Percentiles rank a stretch among this genome's conserved stretches.
These are phyloP conservation scores for Varanus salvator DNA, from an alignment of 2,113 vertebrate genomes.

Conservation along the genomic window DNA sequence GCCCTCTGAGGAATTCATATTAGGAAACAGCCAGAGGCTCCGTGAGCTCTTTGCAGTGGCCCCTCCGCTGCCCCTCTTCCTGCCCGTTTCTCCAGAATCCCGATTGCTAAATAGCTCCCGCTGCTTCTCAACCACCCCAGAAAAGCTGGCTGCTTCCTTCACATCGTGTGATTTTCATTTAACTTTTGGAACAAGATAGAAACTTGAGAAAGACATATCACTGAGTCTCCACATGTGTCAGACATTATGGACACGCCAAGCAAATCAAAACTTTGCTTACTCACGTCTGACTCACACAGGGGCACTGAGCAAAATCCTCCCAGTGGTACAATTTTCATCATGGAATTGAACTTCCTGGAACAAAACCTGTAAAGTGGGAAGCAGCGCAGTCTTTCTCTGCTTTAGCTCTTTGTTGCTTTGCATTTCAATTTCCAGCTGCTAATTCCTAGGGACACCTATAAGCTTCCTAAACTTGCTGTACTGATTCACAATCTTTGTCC, in stretches of 20 bases:
- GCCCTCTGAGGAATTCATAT: neutral
- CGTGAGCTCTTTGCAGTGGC: neutral
- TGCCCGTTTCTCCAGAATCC: neutral
- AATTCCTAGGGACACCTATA: neutral
- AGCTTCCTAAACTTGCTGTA: neutral
- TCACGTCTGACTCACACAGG: constrained; percentile 4
- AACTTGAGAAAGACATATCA: neutral
- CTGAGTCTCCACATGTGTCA: neutral
- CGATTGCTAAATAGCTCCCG: too few relatives aligned
- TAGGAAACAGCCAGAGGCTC: neutral
- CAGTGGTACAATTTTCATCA: neutral
- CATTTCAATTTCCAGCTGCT: too few relatives aligned
- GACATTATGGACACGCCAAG: neutral
- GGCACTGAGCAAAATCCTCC: neutral
- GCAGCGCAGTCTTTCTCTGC: too few relatives aligned
- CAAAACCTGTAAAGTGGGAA: neutral
- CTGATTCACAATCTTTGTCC: too few relatives aligned
- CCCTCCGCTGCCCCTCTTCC: neutral
- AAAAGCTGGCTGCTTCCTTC: neutral
- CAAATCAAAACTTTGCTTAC: neutral
- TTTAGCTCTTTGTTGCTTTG: neutral
- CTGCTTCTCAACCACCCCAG: neutral
- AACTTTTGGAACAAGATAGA: neutral
- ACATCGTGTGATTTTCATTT: neutral
- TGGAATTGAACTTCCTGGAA: neutral